phyloP scores from a whole-genome alignment of 1,140 invertebrate species.

The Apis mellifera region DNA sequence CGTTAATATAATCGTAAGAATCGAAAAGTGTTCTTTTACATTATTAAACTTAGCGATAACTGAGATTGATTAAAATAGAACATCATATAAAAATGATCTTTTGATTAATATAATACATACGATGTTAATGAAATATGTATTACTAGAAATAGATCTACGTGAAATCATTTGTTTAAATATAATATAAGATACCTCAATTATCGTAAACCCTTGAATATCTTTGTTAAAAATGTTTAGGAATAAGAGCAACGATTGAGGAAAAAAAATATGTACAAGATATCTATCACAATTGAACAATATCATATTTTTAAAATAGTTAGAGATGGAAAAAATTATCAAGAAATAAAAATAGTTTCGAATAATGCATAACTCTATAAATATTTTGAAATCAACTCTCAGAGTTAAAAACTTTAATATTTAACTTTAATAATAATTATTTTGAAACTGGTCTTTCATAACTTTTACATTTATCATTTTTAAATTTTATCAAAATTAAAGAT shows the following conservation, averaged over 20 bases:
- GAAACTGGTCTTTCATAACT: too few relatives aligned
- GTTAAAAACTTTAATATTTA: too few relatives aligned
- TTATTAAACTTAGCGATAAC: neutral
- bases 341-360: too few relatives aligned
- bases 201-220: neutral
- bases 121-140: neutral
- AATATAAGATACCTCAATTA: neutral
- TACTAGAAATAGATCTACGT: neutral
- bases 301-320: neutral
- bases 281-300: neutral
- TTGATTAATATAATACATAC: neutral
- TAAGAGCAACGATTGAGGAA: neutral
- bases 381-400: too few relatives aligned
- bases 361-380: too few relatives aligned
- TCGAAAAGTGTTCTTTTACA: neutral
- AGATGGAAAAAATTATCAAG: too few relatives aligned
- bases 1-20: neutral
- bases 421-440: too few relatives aligned
- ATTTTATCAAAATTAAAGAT: too few relatives aligned
- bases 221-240: neutral
- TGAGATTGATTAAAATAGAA: conserved; percentile 5
- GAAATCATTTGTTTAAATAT: neutral
- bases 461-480: too few relatives aligned
- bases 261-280: neutral
- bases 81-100: neutral